Evolutionary conservation across 2,797 vertebrate genomes (phyloP).

Genomic region (Crenichthys baileyi): DNA sequence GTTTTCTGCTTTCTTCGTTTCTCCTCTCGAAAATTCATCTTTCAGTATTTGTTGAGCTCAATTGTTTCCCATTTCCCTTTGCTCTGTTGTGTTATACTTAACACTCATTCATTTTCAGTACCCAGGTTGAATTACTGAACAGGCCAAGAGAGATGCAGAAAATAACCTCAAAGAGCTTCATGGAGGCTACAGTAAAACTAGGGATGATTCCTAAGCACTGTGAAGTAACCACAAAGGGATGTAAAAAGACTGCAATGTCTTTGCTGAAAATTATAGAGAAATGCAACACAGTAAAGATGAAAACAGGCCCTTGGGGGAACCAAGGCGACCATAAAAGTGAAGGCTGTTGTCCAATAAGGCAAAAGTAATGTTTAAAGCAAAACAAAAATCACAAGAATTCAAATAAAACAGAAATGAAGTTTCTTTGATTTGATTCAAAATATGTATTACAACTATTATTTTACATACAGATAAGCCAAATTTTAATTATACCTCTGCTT

Average conservation of each 20-base stretch:
- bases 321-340: not conserved
- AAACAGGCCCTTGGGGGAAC: not conserved
- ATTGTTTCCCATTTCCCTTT: conserved; percentile 20
- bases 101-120: conserved; percentile 25
- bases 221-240: not conserved
- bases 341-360: not conserved
- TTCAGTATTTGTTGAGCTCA: conserved; percentile 22
- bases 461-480: not conserved
- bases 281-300: not conserved
- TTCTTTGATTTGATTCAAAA: not conserved
- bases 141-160: not conserved
- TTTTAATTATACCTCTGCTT: not conserved
- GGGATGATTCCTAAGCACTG: not conserved
- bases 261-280: not conserved
- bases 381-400: not conserved
- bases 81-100: conserved; percentile 4
- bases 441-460: not conserved
- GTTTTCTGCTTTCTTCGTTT: conserved; percentile 19
- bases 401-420: not conserved
- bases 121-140: conserved; percentile 3
- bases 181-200: not conserved
- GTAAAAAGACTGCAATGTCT: not conserved
- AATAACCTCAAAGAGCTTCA: not conserved
- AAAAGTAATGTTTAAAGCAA: not conserved
- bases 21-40: not conserved